A percentile compares a stretch with the other conserved stretches of the same genome.
Conservation (phyloP, 2,113 vertebrate genomes). For the Pterocles burchelli region DNA sequence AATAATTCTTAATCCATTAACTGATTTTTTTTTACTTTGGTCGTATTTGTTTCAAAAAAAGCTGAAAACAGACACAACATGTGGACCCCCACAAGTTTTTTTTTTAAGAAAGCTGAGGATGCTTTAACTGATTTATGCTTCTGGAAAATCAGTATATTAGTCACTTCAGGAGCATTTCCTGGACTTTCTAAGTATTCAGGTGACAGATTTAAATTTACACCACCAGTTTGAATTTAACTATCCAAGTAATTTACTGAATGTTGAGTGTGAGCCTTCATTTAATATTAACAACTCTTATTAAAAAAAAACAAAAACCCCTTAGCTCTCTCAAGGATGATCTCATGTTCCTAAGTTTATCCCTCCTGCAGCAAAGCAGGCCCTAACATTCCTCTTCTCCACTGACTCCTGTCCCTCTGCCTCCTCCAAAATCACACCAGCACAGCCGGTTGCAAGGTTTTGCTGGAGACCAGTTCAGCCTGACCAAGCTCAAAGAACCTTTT, state of each 20-base stretch:
- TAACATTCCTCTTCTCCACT: not conserved
- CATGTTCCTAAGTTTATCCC: not conserved
- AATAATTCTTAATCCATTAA: not conserved
- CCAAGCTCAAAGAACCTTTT: not conserved
- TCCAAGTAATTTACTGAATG: not conserved
- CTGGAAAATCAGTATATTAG: not conserved
- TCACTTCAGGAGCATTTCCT: not conserved
- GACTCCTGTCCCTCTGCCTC: not conserved
- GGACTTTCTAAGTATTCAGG: not conserved
- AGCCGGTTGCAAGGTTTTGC: not conserved
- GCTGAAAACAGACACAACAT: not conserved
- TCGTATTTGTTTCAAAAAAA: not conserved
- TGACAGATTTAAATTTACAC: not conserved
- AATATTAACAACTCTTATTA: not conserved
- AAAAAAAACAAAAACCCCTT: not conserved
- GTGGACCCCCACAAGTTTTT: not conserved
- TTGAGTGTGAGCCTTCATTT: not conserved
- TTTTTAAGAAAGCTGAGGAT: not conserved
- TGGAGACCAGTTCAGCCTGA: not conserved
- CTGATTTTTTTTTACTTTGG: not conserved
- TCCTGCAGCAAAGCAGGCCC: not conserved
- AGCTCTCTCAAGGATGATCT: not conserved
- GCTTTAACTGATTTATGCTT: not conserved
- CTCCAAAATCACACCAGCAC: not conserved
- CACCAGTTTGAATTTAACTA: not conserved